These are phyloP conservation scores for Eurois occulta DNA, from an alignment of 2,888 invertebrate genomes.

Conservation along the genomic window DNA sequence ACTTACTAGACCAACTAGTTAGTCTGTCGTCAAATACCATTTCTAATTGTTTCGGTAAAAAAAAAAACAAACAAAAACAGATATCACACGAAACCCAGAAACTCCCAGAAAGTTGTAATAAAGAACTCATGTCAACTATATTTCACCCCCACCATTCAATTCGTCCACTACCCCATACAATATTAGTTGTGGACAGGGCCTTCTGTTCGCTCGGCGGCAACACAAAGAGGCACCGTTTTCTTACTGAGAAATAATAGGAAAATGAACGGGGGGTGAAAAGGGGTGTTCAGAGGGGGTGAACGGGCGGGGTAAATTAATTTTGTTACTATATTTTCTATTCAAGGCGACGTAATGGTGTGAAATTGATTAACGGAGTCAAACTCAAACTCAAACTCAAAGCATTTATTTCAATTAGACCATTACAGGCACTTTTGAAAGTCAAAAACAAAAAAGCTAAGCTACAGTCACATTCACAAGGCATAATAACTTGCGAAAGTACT, in stretches of 20 bases:
- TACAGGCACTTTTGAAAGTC: no score
- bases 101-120: background rate
- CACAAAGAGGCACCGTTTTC: constrained; percentile 67
- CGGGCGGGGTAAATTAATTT: constrained; percentile 63
- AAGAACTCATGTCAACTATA: background rate
- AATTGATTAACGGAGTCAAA: constrained; percentile 64
- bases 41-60: background rate
- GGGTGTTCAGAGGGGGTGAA: background rate
- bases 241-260: constrained; percentile 68
- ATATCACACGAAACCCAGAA: background rate
- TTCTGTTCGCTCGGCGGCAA: constrained; percentile 53
- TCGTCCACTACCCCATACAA: constrained; percentile 38
- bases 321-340: constrained; percentile 65
- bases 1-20: background rate
- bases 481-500: no score
- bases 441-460: no score
- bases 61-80: background rate
- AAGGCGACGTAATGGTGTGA: constrained; percentile 60
- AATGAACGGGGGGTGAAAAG: constrained; percentile 56
- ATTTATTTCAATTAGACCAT: no score
- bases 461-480: no score
- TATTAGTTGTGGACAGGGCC: constrained; percentile 54
- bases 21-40: background rate
- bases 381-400: no score
- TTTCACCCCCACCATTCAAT: constrained; percentile 10